phyloP scores from a whole-genome alignment of 2,113 vertebrate genomes.

The Carassius carassius region DNA sequence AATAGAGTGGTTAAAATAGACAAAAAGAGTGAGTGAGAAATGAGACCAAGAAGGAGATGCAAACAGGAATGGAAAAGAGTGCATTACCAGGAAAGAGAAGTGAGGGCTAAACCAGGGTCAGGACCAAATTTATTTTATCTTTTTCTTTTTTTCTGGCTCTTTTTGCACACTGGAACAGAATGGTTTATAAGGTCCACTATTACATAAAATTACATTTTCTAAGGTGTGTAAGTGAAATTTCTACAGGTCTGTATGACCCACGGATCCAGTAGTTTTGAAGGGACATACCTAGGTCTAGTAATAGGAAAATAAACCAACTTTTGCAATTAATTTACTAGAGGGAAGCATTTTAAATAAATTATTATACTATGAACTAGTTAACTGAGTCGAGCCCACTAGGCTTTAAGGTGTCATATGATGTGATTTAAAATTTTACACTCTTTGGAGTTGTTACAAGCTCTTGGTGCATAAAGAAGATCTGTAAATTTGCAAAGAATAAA shows the following conservation, averaged over 20 bases:
- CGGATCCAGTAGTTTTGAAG: background rate
- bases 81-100: constrained; percentile 18
- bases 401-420: too few species aligned
- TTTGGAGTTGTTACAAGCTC: too few species aligned
- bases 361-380: constrained; percentile 1
- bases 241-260: background rate
- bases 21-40: background rate
- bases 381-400: background rate
- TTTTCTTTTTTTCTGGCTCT: background rate
- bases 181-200: constrained; percentile 39
- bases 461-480: too few species aligned
- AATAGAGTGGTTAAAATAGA: background rate
- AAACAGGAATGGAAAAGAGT: background rate
- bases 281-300: background rate
- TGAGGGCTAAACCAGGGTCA: constrained; percentile 3
- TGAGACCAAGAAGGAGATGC: background rate
- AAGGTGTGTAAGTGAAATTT: background rate
- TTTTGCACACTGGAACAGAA: constrained; percentile 10
- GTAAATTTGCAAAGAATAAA: too few species aligned
- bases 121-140: constrained; percentile 21
- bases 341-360: background rate
- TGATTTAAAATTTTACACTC: too few species aligned
- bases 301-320: background rate
- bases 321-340: background rate
- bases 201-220: constrained; percentile 49